These are phyloP conservation scores for Chironomus striatipennis DNA, from an alignment of 1,140 invertebrate species.

Conservation along the genomic window DNA sequence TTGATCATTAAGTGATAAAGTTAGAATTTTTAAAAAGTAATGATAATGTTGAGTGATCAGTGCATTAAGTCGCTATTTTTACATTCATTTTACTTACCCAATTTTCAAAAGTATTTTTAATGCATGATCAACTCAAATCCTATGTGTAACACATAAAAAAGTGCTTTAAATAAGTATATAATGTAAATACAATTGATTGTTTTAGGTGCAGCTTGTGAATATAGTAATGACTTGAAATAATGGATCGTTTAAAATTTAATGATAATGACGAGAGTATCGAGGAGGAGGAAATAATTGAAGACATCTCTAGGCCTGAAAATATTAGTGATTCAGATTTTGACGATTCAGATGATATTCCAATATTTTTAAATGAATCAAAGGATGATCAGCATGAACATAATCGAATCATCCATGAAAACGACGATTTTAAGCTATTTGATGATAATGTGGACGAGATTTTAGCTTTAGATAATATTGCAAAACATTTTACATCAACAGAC, in stretches of 20 bases:
- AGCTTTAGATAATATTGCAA: conserved; percentile 11
- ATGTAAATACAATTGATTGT: not conserved
- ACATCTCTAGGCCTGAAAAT: not conserved
- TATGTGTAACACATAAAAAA: too few species aligned
- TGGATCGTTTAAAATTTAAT: not conserved
- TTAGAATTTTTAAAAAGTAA: too few species aligned
- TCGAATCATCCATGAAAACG: not conserved
- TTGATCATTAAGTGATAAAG: too few species aligned
- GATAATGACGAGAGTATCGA: not conserved
- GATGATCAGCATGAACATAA: not conserved
- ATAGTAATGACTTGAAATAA: not conserved
- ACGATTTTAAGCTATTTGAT: conserved; percentile 23
- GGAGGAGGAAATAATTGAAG: conserved; percentile 22
- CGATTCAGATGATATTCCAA: conserved; percentile 16
- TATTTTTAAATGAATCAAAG: not conserved
- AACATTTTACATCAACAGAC: conserved; percentile 21
- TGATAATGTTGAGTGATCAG: too few species aligned
- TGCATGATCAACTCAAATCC: too few species aligned
- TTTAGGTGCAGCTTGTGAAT: not conserved
- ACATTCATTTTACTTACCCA: too few species aligned
- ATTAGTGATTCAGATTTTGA: conserved; percentile 19
- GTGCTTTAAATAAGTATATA: too few species aligned
- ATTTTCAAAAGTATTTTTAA: too few species aligned
- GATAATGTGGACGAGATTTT: not conserved
- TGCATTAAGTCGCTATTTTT: too few species aligned